These are phyloP conservation scores for Scrobipalpa costella DNA, from an alignment of 2,888 invertebrate species.

Conservation along the genomic window DNA sequence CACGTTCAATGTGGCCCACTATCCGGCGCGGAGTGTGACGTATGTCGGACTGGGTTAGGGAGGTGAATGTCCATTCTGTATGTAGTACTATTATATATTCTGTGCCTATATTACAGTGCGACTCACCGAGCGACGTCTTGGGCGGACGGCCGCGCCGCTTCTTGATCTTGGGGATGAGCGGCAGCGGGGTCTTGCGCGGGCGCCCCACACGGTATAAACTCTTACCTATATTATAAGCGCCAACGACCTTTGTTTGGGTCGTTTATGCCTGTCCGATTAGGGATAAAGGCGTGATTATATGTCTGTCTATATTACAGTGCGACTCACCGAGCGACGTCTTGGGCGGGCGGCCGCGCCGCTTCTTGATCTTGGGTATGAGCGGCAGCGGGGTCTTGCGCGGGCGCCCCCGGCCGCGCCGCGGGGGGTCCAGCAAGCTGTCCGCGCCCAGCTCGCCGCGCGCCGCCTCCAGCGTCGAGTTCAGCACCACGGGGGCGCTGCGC, in stretches of 20 bases:
- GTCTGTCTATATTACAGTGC: too few species aligned
- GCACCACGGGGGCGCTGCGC: slow-evolving; percentile 43
- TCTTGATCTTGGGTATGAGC: slow-evolving; percentile 56
- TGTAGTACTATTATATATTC: too few species aligned
- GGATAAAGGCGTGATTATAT: too few species aligned
- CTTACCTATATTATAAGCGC: too few species aligned
- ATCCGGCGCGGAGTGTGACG: too few species aligned
- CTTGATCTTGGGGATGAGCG: slow-evolving; percentile 56
- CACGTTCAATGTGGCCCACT: too few species aligned
- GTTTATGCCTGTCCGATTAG: too few species aligned
- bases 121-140: slow-evolving; percentile 73
- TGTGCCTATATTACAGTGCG: too few species aligned
- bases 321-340: slow-evolving; percentile 73
- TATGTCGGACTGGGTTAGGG: too few species aligned
- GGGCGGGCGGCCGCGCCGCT: slow-evolving; percentile 62
- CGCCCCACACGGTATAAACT: too few species aligned
- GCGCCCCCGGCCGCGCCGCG: slow-evolving; percentile 55
- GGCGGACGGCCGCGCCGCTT: slow-evolving; percentile 64
- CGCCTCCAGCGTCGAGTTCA: slow-evolving; percentile 52
- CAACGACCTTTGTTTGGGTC: too few species aligned
- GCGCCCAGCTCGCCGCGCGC: slow-evolving; percentile 46
- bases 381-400: slow-evolving; percentile 64
- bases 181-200: slow-evolving; percentile 63
- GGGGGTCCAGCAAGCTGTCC: slow-evolving; percentile 57
- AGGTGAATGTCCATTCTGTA: too few species aligned